These are phyloP conservation scores for Centropus bengalensis DNA, from an alignment of 2,113 vertebrate genomes.

Conservation along the genomic window DNA sequence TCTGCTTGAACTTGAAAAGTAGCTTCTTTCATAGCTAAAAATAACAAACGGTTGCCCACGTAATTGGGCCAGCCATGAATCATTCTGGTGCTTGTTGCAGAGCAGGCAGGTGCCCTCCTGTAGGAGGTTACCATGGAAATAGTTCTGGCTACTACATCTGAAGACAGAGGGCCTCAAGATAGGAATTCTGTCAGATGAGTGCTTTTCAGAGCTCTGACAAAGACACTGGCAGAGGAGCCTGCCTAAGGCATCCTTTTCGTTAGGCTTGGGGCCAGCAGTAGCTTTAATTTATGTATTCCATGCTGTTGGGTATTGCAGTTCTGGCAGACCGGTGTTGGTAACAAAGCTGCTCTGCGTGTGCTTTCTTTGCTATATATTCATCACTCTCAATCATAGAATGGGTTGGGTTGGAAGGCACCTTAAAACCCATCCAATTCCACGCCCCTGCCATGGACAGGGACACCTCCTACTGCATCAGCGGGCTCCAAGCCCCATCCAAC, in stretches of 20 bases:
- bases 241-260: background rate
- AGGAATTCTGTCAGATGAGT: background rate
- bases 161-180: background rate
- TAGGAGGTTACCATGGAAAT: constrained; percentile 35
- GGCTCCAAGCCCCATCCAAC: no score
- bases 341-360: background rate
- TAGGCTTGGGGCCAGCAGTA: background rate
- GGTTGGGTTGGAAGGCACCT: no score
- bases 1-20: background rate
- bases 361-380: background rate
- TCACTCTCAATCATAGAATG: background rate
- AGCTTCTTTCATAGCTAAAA: background rate
- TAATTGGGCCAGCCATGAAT: background rate
- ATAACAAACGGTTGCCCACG: background rate
- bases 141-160: background rate
- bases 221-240: background rate
- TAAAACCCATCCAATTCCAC: no score
- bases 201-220: background rate
- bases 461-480: no score
- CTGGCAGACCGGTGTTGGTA: background rate
- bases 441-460: no score
- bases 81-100: background rate
- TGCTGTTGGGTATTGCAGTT: background rate
- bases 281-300: background rate
- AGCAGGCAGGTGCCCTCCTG: background rate